Evolutionary conservation across 53 echinoderm and acorn worm species (phyloP).

Genomic region (Patiria pectinifera): DNA sequence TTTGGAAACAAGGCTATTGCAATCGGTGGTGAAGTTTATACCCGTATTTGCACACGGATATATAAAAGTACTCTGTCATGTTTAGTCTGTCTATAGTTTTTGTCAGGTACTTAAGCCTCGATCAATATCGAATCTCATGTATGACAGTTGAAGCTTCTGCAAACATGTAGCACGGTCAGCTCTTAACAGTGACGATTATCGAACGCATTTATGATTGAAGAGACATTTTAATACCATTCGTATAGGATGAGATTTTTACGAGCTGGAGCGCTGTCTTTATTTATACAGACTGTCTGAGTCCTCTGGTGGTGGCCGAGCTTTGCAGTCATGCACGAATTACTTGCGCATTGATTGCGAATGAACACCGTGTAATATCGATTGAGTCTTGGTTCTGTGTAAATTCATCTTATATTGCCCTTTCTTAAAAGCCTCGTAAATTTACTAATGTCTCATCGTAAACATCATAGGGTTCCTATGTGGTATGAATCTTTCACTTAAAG

Average conservation of each 20-base stretch:
- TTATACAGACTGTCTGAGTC: not conserved
- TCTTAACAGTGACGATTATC: not conserved
- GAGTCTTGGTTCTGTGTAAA: not conserved
- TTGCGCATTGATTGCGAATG: not conserved
- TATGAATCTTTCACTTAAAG: too few species aligned
- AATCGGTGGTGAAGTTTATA: not conserved
- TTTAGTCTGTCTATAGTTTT: not conserved
- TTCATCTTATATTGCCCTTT: not conserved
- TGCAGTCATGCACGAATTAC: not conserved
- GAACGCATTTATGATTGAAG: conserved; percentile 3
- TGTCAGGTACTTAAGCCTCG: not conserved
- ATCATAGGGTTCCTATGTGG: too few species aligned
- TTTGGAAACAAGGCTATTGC: not conserved
- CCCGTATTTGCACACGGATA: not conserved
- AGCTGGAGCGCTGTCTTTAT: not conserved
- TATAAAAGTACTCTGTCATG: not conserved
- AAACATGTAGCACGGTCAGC: not conserved
- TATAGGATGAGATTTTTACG: not conserved
- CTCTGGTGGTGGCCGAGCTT: not conserved
- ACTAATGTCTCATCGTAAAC: not conserved
- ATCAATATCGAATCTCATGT: not conserved
- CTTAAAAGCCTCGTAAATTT: conserved; percentile 26
- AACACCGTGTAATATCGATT: not conserved
- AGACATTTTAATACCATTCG: not conserved
- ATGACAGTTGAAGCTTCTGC: not conserved